phyloP scores from a whole-genome alignment of 2,797 vertebrate species.

The Ctenochaetus hawaiiensis region DNA sequence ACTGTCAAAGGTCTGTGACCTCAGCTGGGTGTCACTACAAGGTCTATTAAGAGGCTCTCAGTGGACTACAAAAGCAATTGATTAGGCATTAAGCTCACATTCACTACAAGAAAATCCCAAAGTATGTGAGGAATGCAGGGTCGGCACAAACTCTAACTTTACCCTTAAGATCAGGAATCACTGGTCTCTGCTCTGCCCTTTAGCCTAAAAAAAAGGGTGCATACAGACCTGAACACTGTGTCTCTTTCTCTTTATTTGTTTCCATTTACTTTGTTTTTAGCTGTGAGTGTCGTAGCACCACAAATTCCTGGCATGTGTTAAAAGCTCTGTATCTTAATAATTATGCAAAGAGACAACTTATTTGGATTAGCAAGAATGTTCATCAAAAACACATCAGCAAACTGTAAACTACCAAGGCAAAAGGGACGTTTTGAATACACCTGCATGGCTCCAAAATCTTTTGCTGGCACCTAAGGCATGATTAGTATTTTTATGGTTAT shows the following conservation, averaged over 20 bases:
- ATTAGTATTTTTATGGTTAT: not conserved
- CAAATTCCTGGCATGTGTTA: not conserved
- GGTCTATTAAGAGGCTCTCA: constrained; percentile 88
- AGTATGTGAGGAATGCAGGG: constrained; percentile 65
- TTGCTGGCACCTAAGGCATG: not conserved
- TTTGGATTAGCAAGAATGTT: not conserved
- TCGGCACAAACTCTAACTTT: constrained; percentile 1
- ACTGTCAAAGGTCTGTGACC: constrained; percentile 92
- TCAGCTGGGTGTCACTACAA: constrained; percentile 85
- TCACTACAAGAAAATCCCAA: constrained; percentile 56
- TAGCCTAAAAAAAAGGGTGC: constrained; percentile 2
- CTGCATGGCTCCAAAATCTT: not conserved
- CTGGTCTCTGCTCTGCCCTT: not conserved
- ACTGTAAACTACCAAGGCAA: no score
- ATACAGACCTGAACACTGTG: constrained; percentile 11
- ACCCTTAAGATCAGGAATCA: constrained; percentile 19
- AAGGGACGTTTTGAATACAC: no score
- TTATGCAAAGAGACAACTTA: not conserved
- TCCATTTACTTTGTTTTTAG: not conserved
- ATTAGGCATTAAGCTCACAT: constrained; percentile 73
- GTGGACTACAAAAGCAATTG: constrained; percentile 87
- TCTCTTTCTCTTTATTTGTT: not conserved
- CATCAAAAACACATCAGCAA: not conserved
- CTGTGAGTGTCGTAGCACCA: not conserved
- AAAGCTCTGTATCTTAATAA: not conserved